Percentiles rank a stretch among this genome's conserved stretches.
These are phyloP conservation scores for Virgularia gustaviana DNA, from an alignment of 92 coral and sea anemone genomes.

Conservation along the genomic window DNA sequence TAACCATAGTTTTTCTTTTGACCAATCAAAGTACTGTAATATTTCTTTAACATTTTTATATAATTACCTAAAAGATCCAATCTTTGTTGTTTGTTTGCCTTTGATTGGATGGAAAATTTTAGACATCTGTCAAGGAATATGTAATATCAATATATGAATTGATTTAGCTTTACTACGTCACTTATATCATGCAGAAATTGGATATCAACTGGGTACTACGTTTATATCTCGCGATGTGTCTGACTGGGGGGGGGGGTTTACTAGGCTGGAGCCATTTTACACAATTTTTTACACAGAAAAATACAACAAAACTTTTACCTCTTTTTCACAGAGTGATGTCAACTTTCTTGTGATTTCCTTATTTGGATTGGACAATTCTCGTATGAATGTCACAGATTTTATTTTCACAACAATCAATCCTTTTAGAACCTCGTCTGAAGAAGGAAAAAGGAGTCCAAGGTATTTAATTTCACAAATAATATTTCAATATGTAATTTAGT, in stretches of 20 bases:
- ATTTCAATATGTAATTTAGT: background rate
- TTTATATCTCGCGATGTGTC: too few relatives aligned
- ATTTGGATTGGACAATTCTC: conserved; percentile 18
- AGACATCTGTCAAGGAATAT: background rate
- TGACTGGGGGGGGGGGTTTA: too few relatives aligned
- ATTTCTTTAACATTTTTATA: too few relatives aligned
- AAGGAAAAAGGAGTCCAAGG: background rate
- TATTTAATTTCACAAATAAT: background rate
- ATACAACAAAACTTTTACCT: conserved; percentile 5
- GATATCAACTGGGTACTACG: too few relatives aligned
- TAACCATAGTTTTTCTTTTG: too few relatives aligned
- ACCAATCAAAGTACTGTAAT: too few relatives aligned
- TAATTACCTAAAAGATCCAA: conserved; percentile 32
- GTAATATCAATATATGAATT: too few relatives aligned
- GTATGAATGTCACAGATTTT: conserved; percentile 18
- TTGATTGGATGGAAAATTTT: conserved; percentile 18
- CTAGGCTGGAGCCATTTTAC: too few relatives aligned
- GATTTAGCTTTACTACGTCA: too few relatives aligned
- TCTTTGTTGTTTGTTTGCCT: conserved; percentile 27
- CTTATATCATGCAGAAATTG: too few relatives aligned
- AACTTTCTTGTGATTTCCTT: conserved; percentile 17
- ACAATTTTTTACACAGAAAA: too few relatives aligned
- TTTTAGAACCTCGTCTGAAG: conserved; percentile 11
- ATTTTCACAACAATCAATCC: conserved; percentile 21
- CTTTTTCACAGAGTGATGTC: conserved; percentile 23